Percentiles rank a stretch among this genome's conserved stretches.
phyloP scores from a whole-genome alignment of 2,888 invertebrate species.

The Rhagium mordax region DNA sequence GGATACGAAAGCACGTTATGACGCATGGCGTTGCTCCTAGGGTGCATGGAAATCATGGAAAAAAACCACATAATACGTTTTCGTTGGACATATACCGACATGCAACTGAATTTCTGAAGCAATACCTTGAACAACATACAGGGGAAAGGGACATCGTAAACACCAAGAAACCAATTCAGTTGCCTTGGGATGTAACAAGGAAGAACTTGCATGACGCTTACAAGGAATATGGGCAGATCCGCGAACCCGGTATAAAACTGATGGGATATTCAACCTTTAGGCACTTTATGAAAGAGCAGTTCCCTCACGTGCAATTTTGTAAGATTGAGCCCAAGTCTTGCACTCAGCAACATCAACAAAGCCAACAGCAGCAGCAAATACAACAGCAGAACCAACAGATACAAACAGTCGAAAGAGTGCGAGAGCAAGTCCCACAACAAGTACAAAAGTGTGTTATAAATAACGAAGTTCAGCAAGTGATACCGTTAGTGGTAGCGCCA shows the following conservation, averaged over 20 bases:
- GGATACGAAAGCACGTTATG: slow-evolving; percentile 85
- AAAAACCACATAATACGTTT: slow-evolving; percentile 86
- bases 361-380: slow-evolving; percentile 67
- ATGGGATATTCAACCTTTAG: slow-evolving; percentile 88
- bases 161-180: slow-evolving; percentile 71
- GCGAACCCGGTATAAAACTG: slow-evolving; percentile 80
- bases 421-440: slow-evolving; percentile 68
- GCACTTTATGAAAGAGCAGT: slow-evolving; percentile 87
- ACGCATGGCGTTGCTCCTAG: slow-evolving; percentile 85
- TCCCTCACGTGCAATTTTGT: slow-evolving; percentile 82
- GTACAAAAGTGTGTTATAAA: slow-evolving; percentile 75
- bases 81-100: slow-evolving; percentile 85
- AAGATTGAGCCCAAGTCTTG: slow-evolving; percentile 76
- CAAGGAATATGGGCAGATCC: slow-evolving; percentile 80
- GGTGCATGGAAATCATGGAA: slow-evolving; percentile 85
- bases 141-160: slow-evolving; percentile 72
- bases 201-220: slow-evolving; percentile 84
- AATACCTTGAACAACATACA: slow-evolving; percentile 80
- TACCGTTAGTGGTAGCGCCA: slow-evolving; percentile 76
- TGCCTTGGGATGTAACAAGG: slow-evolving; percentile 75
- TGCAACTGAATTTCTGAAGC: slow-evolving; percentile 83
- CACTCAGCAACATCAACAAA: slow-evolving; percentile 67
- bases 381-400: slow-evolving; percentile 67
- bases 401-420: slow-evolving; percentile 71
- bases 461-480: slow-evolving; percentile 74